phyloP scores from a whole-genome alignment of 2,888 invertebrate genomes.

The Leptarthrus brevirostris region DNA sequence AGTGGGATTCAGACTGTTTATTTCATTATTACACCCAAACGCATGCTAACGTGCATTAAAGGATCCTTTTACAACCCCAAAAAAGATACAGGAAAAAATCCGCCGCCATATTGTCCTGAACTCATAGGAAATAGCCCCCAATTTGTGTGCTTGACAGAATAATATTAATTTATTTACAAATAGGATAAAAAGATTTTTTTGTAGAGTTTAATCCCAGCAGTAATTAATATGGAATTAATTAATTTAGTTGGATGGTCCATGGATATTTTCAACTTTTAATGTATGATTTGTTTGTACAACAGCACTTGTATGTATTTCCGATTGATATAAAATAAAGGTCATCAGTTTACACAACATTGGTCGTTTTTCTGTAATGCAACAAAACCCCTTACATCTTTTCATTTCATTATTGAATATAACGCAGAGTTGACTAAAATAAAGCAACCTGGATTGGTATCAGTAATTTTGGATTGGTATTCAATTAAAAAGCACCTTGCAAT shows the following conservation, averaged over 20 bases:
- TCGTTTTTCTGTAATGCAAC: too few relatives aligned
- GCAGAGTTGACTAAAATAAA: too few relatives aligned
- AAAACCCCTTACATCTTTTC: too few relatives aligned
- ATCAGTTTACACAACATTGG: slow-evolving; percentile 30
- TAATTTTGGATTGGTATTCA: too few relatives aligned
- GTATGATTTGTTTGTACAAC: slow-evolving; percentile 24
- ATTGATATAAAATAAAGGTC: slow-evolving; percentile 41
- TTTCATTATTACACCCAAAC: neutral
- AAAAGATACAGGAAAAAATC: neutral
- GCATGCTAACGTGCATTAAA: neutral
- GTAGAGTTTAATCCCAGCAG: slow-evolving; percentile 8
- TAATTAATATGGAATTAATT: slow-evolving; percentile 2
- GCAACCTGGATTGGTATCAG: too few relatives aligned
- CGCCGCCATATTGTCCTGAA: neutral
- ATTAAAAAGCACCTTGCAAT: too few relatives aligned
- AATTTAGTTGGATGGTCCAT: slow-evolving; percentile 4
- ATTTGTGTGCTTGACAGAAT: slow-evolving; percentile 13
- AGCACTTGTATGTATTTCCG: slow-evolving; percentile 26
- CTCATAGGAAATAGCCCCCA: slow-evolving; percentile 1
- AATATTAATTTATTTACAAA: slow-evolving; percentile 16
- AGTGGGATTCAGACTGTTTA: neutral
- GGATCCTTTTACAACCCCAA: too few relatives aligned
- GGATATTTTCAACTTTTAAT: slow-evolving; percentile 9
- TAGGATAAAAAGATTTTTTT: neutral
- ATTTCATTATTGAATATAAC: too few relatives aligned